Conservation (phyloP, 2,113 vertebrate species). For the Ivindomyrus marchei region DNA sequence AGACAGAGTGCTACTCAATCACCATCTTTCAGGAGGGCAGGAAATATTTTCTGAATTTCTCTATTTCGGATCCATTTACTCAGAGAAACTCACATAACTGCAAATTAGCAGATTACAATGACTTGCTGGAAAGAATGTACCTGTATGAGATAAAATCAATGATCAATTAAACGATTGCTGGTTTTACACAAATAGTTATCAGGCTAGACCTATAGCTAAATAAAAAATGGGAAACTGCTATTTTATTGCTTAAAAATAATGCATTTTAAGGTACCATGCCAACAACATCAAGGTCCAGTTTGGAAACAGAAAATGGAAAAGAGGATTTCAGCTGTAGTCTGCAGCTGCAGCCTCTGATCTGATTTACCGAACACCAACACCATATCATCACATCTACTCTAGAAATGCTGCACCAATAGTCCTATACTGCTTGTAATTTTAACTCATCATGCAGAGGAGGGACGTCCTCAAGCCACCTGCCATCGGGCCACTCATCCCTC, state of each 20-base stretch:
- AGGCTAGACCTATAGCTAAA: background rate
- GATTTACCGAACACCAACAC: background rate
- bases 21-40: background rate
- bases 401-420: background rate
- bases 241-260: background rate
- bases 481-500: background rate
- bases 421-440: background rate
- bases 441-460: background rate
- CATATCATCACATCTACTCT: background rate
- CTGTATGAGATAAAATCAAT: background rate
- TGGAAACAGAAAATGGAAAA: background rate
- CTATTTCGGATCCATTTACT: background rate
- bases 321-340: background rate
- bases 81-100: background rate
- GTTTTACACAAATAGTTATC: background rate
- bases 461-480: background rate
- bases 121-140: background rate
- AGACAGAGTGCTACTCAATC: background rate
- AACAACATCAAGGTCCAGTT: background rate
- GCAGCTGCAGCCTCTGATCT: background rate
- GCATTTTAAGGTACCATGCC: background rate
- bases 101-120: background rate
- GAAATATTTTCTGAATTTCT: background rate
- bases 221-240: background rate
- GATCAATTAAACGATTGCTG: background rate